These are phyloP conservation scores for Phocides pigmalion DNA, from an alignment of 1,140 invertebrate genomes.

Conservation along the genomic window DNA sequence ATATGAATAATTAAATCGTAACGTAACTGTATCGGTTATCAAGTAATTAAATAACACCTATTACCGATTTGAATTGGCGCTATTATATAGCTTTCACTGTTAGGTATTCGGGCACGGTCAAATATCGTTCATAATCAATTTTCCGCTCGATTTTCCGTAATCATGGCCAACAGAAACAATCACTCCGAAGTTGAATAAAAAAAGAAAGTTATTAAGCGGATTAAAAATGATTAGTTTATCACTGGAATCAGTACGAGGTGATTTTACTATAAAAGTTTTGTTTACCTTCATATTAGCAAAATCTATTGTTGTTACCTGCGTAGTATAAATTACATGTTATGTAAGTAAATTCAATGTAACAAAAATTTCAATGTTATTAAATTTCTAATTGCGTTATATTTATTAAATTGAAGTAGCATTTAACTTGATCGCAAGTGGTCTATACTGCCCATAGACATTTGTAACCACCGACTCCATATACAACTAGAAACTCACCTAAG, in stretches of 20 bases:
- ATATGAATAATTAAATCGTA: conserved; percentile 11
- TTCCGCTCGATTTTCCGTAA: conserved; percentile 30
- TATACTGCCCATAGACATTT: no score
- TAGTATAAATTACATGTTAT: no score
- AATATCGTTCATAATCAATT: conserved; percentile 30
- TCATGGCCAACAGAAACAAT: conserved; percentile 19
- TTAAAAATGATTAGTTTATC: conserved; percentile 6
- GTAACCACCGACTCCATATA: no score
- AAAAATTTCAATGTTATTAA: no score
- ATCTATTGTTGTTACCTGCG: no score
- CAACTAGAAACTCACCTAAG: no score
- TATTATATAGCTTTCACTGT: conserved; percentile 31
- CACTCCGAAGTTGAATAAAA: conserved; percentile 13
- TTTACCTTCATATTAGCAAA: no score
- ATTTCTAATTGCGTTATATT: no score
- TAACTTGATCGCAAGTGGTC: no score
- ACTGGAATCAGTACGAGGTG: background rate
- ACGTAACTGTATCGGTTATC: conserved; percentile 27
- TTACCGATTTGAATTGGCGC: conserved; percentile 25
- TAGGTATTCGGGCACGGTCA: conserved; percentile 26
- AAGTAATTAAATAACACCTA: conserved; percentile 29
- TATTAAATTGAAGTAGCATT: no score
- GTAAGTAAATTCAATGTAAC: no score
- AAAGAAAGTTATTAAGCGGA: conserved; percentile 21
- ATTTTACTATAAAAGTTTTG: no score